phyloP scores from a whole-genome alignment of 2,888 invertebrate species.

The Glyphotaelius pellucidus region DNA sequence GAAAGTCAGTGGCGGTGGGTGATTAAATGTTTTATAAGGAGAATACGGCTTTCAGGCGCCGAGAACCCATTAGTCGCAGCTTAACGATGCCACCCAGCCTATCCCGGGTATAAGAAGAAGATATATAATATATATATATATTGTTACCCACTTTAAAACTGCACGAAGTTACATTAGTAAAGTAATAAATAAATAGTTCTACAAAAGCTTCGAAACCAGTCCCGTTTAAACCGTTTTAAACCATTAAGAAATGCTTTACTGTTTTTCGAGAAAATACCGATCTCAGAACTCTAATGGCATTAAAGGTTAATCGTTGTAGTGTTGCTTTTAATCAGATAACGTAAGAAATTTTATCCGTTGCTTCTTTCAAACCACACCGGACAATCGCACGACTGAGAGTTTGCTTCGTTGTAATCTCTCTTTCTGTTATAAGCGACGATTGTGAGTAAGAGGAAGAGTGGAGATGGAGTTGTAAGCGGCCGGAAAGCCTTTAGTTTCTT shows the following conservation, averaged over 20 bases:
- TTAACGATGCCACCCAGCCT: background rate
- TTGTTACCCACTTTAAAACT: background rate
- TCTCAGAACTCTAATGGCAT: background rate
- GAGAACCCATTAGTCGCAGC: background rate
- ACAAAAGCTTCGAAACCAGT: background rate
- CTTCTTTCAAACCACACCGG: background rate
- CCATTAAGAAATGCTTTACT: background rate
- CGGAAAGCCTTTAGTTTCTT: background rate
- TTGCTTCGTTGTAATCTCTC: background rate
- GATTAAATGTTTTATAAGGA: no score
- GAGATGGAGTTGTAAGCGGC: background rate
- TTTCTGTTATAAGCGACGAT: background rate
- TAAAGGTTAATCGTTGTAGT: slow-evolving; percentile 21
- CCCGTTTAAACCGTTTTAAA: no score
- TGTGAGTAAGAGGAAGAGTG: background rate
- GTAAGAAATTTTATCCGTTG: background rate
- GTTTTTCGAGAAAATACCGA: background rate
- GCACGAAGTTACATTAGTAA: background rate
- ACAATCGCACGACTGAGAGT: background rate
- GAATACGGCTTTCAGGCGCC: no score
- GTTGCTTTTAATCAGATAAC: background rate
- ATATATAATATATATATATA: background rate
- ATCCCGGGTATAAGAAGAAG: background rate
- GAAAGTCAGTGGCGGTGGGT: no score
- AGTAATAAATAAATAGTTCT: background rate